Percentiles rank a stretch among this genome's conserved stretches.
phyloP scores from a whole-genome alignment of 2,113 vertebrate genomes.

The Lophius piscatorius region DNA sequence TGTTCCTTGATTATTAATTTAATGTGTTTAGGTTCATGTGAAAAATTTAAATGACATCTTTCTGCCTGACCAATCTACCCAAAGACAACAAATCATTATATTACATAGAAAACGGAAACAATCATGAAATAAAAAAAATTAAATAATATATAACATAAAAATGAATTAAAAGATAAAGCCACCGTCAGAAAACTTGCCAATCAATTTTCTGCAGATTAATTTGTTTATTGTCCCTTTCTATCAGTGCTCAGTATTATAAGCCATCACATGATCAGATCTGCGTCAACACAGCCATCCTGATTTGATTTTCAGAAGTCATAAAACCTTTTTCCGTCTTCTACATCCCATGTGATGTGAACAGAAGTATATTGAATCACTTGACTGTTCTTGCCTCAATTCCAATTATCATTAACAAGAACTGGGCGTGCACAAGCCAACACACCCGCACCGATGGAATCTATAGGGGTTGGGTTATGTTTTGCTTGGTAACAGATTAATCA shows the following conservation, averaged over 20 bases:
- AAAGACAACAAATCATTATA: no score
- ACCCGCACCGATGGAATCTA: not conserved
- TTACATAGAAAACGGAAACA: no score
- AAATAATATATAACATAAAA: no score
- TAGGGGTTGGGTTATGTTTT: not conserved
- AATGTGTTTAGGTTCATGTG: no score
- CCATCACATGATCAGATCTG: conserved; percentile 1
- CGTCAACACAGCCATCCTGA: not conserved
- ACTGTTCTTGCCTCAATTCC: not conserved
- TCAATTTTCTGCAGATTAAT: not conserved
- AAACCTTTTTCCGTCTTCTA: no score
- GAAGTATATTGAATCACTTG: not conserved
- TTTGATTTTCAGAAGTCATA: not conserved
- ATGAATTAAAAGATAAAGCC: no score
- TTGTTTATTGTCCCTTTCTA: not conserved
- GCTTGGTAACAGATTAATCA: not conserved
- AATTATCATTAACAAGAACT: not conserved
- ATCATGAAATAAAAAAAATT: no score
- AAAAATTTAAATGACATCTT: no score
- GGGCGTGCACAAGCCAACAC: not conserved
- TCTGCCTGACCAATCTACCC: no score
- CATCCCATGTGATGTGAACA: no score
- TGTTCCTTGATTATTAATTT: no score
- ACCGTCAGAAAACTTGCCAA: not conserved
- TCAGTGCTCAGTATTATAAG: not conserved